These are phyloP conservation scores for Scaptomyza polygonia DNA, from an alignment of 2,888 invertebrate genomes.

Conservation along the genomic window DNA sequence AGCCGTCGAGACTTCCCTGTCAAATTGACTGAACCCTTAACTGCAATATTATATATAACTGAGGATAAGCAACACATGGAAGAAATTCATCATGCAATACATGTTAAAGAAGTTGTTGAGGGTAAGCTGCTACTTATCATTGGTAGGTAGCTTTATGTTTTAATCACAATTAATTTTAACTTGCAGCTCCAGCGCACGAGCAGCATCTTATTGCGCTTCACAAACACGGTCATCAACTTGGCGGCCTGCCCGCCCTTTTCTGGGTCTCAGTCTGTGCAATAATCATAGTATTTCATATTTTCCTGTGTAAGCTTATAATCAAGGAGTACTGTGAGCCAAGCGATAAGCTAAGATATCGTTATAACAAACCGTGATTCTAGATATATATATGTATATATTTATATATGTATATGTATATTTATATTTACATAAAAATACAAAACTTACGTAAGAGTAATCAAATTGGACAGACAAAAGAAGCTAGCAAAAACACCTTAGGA, in stretches of 20 bases:
- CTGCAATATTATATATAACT: conserved; percentile 95
- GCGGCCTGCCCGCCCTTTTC: conserved; percentile 95
- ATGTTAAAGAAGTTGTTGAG: conserved; percentile 92
- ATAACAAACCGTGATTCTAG: conserved; percentile 88
- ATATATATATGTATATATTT: conserved; percentile 51
- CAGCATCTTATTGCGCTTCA: conserved; percentile 95
- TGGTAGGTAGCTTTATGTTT: background rate
- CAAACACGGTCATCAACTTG: conserved; percentile 94
- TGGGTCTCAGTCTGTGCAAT: conserved; percentile 95
- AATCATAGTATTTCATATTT: conserved; percentile 95
- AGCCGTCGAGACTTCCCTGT: conserved; percentile 90
- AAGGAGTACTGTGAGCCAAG: conserved; percentile 93
- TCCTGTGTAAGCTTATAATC: conserved; percentile 95
- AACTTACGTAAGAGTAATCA: conserved; percentile 37
- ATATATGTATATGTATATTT: conserved; percentile 61
- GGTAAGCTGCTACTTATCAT: conserved; percentile 60
- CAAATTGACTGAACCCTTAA: conserved; percentile 94
- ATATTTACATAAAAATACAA: conserved; percentile 10
- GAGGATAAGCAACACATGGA: conserved; percentile 95
- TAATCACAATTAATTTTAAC: conserved; percentile 51
- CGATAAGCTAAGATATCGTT: conserved; percentile 88
- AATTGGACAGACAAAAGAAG: conserved; percentile 32
- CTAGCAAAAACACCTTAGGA: conserved; percentile 24
- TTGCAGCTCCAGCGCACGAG: conserved; percentile 93
- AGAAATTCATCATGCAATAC: conserved; percentile 94